A percentile compares a stretch with the other conserved stretches of the same genome.
Evolutionary conservation across 2,113 vertebrate genomes (phyloP).

Genomic region (Corapipo altera): DNA sequence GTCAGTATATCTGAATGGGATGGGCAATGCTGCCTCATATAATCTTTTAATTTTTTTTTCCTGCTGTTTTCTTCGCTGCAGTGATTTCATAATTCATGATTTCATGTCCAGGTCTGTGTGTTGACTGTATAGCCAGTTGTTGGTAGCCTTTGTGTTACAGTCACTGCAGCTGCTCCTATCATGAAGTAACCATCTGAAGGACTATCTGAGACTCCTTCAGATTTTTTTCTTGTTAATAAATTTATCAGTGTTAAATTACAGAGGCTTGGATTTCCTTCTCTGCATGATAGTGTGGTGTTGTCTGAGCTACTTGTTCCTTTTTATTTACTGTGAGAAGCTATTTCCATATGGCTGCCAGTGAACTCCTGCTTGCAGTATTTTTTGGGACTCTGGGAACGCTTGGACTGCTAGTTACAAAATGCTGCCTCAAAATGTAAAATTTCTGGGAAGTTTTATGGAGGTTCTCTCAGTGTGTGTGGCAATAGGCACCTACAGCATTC

Average conservation of each 20-base stretch:
- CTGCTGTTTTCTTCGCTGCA: constrained; percentile 18
- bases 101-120: not conserved
- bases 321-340: not conserved
- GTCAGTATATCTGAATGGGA: not conserved
- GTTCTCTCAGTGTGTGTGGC: not conserved
- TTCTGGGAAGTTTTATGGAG: not conserved
- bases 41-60: not conserved
- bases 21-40: not conserved
- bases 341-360: not conserved
- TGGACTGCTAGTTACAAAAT: not conserved
- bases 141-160: not conserved
- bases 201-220: not conserved
- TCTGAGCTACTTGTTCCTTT: not conserved
- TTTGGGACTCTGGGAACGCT: not conserved
- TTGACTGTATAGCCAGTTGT: not conserved
- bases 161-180: not conserved
- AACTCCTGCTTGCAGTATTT: not conserved
- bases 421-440: not conserved
- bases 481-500: not conserved
- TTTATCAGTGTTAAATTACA: not conserved
- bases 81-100: constrained; percentile 3
- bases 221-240: not conserved
- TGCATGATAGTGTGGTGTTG: not conserved
- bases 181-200: not conserved
- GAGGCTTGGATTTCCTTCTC: not conserved